Conservation (phyloP, 2,113 vertebrate genomes). For the Macaca nemestrina region DNA sequence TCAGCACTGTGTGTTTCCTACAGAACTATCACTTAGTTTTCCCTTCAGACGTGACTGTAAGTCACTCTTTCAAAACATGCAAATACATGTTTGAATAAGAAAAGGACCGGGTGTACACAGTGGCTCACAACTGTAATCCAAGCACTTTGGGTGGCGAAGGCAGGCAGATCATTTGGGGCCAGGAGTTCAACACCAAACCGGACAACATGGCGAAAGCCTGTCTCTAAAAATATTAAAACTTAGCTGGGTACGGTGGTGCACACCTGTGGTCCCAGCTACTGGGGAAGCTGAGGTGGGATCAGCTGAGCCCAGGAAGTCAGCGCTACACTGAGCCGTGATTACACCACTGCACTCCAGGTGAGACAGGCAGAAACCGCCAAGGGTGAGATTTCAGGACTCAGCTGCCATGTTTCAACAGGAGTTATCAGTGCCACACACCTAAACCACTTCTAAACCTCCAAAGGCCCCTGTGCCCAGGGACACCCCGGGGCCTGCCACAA, state of each 20-base stretch:
- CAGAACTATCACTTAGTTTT: background rate
- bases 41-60: background rate
- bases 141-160: no score
- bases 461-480: background rate
- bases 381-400: background rate
- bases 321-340: no score
- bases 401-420: background rate
- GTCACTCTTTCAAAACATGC: background rate
- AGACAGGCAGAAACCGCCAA: background rate
- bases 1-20: fast-evolving
- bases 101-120: background rate
- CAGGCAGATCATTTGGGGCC: no score
- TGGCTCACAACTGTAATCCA: background rate
- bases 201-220: no score
- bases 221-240: no score
- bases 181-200: no score
- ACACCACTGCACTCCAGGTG: no score
- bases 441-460: background rate
- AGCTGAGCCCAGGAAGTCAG: no score
- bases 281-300: no score
- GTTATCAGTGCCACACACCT: background rate
- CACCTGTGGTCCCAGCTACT: no score
- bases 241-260: no score
- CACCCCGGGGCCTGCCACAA: background rate
- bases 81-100: background rate